These are phyloP conservation scores for Camponotus pennsylvanicus DNA, from an alignment of 1,140 invertebrate genomes.

Conservation along the genomic window DNA sequence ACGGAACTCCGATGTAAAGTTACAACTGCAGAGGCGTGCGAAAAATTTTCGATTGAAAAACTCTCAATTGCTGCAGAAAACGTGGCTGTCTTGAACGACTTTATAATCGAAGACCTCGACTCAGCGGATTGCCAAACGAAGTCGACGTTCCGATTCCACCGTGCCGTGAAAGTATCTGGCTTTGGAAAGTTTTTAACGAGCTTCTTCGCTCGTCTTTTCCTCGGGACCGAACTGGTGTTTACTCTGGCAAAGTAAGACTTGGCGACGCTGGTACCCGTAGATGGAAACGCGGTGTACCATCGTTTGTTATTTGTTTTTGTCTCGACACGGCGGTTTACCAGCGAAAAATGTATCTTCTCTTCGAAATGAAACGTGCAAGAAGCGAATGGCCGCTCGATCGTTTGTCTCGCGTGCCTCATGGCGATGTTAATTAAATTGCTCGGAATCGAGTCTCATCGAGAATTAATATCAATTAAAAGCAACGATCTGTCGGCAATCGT, in stretches of 20 bases:
- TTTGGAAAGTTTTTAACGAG: slow-evolving; percentile 78
- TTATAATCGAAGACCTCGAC: slow-evolving; percentile 44
- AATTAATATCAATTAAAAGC: slow-evolving; percentile 69
- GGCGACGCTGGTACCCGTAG: slow-evolving; percentile 74
- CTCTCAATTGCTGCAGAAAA: slow-evolving; percentile 35
- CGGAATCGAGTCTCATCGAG: slow-evolving; percentile 62
- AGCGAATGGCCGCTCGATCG: slow-evolving; percentile 22
- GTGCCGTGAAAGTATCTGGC: slow-evolving; percentile 66
- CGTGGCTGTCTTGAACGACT: slow-evolving; percentile 52
- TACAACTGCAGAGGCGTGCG: not conserved
- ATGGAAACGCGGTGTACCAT: slow-evolving; percentile 61
- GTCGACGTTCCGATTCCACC: not conserved
- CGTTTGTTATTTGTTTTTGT: slow-evolving; percentile 72
- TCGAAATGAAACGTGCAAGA: slow-evolving; percentile 63
- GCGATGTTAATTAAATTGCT: slow-evolving; percentile 71
- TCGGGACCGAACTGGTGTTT: slow-evolving; percentile 64
- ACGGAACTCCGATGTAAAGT: not conserved
- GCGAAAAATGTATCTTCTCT: slow-evolving; percentile 64
- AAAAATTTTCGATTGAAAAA: slow-evolving; percentile 5
- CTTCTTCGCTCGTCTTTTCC: slow-evolving; percentile 74
- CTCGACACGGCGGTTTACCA: not conserved
- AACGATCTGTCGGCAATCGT: slow-evolving; percentile 44
- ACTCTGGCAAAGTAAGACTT: slow-evolving; percentile 64
- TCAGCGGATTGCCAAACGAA: slow-evolving; percentile 66
- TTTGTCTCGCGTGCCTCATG: slow-evolving; percentile 46